A percentile compares a stretch with the other conserved stretches of the same genome.
Evolutionary conservation across 2,888 invertebrate genomes (phyloP).

Genomic region (Dryococelus australis): DNA sequence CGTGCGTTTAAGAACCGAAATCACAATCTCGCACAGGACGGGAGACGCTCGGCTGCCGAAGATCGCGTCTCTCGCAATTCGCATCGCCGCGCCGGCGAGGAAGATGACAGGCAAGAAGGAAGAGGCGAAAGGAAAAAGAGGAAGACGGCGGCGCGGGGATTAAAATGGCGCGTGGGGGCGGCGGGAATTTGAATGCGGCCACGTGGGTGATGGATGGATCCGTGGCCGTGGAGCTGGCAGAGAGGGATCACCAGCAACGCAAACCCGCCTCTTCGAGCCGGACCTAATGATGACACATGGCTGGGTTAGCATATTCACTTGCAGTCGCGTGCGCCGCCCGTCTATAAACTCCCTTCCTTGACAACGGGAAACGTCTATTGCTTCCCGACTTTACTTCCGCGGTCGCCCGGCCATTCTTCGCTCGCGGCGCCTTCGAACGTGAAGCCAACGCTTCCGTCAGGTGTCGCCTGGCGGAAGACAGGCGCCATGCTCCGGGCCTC

Average conservation of each 20-base stretch:
- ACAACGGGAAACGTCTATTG: not conserved
- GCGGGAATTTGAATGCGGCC: slow-evolving; percentile 16
- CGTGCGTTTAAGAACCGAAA: not conserved
- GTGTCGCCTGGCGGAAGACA: too few relatives aligned
- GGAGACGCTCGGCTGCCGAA: not conserved
- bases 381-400: not conserved
- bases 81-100: not conserved
- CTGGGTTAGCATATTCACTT: slow-evolving; percentile 16
- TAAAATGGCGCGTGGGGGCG: not conserved
- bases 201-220: not conserved
- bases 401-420: not conserved
- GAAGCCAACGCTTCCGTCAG: too few relatives aligned
- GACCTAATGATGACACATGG: slow-evolving; percentile 16
- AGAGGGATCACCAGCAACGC: not conserved
- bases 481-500: too few relatives aligned
- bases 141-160: not conserved
- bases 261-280: not conserved
- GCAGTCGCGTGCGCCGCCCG: not conserved
- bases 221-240: not conserved
- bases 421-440: too few relatives aligned
- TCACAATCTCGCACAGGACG: not conserved
- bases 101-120: not conserved
- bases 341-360: not conserved
- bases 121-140: not conserved
- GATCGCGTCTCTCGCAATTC: not conserved